Evolutionary conservation across 2,113 vertebrate genomes (phyloP), one percentile per base, ranked within the genome.

Genomic region (Scartelaos histophorus): DNA sequence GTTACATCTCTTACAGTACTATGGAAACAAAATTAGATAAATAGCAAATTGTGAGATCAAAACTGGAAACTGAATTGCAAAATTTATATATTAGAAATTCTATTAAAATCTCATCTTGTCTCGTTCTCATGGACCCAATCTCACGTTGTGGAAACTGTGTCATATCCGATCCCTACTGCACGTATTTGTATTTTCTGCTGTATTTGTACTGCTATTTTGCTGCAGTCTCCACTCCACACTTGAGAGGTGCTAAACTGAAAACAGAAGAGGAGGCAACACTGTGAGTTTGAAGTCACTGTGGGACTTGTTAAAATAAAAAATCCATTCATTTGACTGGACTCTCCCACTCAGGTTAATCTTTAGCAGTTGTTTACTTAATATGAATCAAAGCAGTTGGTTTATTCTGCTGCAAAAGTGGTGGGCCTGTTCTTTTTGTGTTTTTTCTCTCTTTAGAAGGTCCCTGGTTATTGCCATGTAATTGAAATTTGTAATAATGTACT

Each of bases 201-300:
- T 29, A 4, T 25, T 7, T 1, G 15, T 29, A 29, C 25, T 16
- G 57, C 16, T 21, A 17, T 25, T 25, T 7, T 34, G 25, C 58
- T 34, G 58, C 6, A 24, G 56, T 22, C 19, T 21, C 53, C 4
- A 21, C 57, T 57, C 54, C 22, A 61, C 58, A 34, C 58, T 29
- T 61, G 7, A 17, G 58, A 61, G 25, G 58, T 34, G 25, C 25
- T 61, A 38, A 64, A 43, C 17, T 38, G 29, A 38, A 64, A 64
- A 61, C 58, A 61, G 58, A 38, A 64, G 29, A 38, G 17, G 16
- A 35, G 29, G 7, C 17, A n/a, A 64, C 61, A 38, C 61, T 64
- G 61, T 64, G 34, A 64, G 61, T n/a, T 35, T n/a, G 61, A 64
- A 34, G 61, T 43, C 35, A n/a, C 17, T 64, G 19, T 64, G 16